These are phyloP conservation scores for Danio choprae DNA, from an alignment of 2,797 vertebrate species.

Conservation along the genomic window DNA sequence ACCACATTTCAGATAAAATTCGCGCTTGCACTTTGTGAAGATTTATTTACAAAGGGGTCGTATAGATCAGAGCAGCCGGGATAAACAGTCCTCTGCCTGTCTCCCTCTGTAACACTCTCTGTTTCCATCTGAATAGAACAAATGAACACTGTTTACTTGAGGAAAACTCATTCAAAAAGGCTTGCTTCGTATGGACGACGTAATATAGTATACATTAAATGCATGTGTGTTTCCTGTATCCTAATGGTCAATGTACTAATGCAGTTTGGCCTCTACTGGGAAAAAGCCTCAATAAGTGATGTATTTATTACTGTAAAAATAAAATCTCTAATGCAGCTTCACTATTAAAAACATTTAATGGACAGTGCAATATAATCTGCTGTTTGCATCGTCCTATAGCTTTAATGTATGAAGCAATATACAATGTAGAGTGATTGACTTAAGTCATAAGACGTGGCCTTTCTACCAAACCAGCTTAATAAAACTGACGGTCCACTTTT, in stretches of 20 bases:
- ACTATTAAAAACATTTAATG: conserved; percentile 85
- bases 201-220: neutral
- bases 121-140: conserved; percentile 40
- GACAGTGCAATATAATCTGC: conserved; percentile 81
- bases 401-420: conserved; percentile 72
- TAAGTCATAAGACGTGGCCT: conserved; percentile 65
- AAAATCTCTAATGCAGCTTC: conserved; percentile 82
- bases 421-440: conserved; percentile 70
- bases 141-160: neutral
- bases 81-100: conserved; percentile 51
- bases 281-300: conserved; percentile 81
- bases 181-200: neutral
- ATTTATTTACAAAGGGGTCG: conserved; percentile 71
- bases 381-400: conserved; percentile 77
- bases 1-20: conserved; percentile 85
- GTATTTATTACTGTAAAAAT: conserved; percentile 83
- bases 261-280: conserved; percentile 72
- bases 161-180: neutral
- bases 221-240: conserved; percentile 14
- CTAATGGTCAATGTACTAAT: conserved; percentile 69
- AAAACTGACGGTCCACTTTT: conserved; percentile 21
- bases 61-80: conserved; percentile 62
- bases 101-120: conserved; percentile 35
- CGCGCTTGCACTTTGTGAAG: conserved; percentile 67
- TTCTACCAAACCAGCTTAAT: conserved; percentile 41